Evolutionary conservation across 2,113 vertebrate species (phyloP).

Genomic region (Paedocypris sp.): DNA sequence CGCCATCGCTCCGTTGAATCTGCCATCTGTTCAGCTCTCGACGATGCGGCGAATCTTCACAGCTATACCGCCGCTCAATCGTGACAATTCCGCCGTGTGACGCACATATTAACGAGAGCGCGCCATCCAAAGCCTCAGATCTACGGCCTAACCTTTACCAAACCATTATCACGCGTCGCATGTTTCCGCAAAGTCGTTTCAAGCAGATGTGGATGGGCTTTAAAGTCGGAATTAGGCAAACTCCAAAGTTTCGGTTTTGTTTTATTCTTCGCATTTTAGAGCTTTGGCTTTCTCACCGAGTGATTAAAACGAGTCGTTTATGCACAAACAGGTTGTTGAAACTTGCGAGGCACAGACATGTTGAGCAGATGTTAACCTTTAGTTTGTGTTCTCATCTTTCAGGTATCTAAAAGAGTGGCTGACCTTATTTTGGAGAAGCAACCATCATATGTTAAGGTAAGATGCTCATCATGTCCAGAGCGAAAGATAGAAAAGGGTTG

Average conservation of each 20-base stretch:
- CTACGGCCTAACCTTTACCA: neutral
- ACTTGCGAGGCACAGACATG: neutral
- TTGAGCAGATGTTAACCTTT: slow-evolving; percentile 12
- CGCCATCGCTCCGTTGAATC: slow-evolving; percentile 10
- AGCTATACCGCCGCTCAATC: neutral
- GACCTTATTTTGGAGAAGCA: slow-evolving; percentile 98
- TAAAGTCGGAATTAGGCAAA: neutral
- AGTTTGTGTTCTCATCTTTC: slow-evolving; percentile 16
- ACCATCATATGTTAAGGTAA: slow-evolving; percentile 95
- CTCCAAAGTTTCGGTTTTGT: neutral
- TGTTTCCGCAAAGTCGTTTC: neutral
- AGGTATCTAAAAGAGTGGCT: slow-evolving; percentile 97
- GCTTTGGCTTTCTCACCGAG: neutral
- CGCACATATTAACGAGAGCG: neutral
- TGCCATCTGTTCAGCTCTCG: slow-evolving; percentile 15
- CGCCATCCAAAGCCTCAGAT: neutral
- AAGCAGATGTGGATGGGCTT: neutral
- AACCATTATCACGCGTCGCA: neutral
- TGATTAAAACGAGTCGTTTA: neutral
- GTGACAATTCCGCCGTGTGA: neutral
- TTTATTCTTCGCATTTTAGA: neutral
- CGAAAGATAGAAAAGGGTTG: too few relatives aligned
- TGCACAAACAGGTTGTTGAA: neutral
- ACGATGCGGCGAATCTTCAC: neutral
- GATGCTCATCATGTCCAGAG: slow-evolving; percentile 3